These are phyloP conservation scores for Psilopogon haemacephalus DNA, from an alignment of 2,113 vertebrate species.

Conservation along the genomic window DNA sequence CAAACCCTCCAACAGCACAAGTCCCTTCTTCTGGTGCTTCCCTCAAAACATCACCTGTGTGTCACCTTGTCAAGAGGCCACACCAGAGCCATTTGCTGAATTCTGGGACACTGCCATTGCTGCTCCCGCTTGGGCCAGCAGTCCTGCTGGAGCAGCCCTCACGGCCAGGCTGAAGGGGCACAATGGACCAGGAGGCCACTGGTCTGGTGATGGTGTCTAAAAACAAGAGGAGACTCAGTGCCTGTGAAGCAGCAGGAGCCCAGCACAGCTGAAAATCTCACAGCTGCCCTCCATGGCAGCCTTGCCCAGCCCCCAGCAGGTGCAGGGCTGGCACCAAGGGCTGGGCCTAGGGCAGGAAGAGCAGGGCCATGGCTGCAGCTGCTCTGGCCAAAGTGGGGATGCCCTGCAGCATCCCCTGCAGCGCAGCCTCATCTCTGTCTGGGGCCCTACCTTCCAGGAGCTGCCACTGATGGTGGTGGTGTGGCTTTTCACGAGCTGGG, in stretches of 20 bases:
- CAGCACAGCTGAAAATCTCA: accelerated
- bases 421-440: background rate
- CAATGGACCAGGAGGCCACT: accelerated
- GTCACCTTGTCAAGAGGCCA: background rate
- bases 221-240: background rate
- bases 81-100: accelerated
- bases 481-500: background rate
- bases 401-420: accelerated
- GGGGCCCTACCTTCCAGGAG: accelerated
- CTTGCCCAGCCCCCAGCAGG: accelerated
- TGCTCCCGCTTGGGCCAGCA: accelerated
- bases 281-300: background rate
- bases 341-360: accelerated
- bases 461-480: background rate
- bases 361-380: accelerated
- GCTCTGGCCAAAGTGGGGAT: background rate
- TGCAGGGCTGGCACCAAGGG: accelerated
- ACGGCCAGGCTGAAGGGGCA: no score
- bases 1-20: background rate
- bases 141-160: background rate
- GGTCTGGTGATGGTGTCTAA: background rate
- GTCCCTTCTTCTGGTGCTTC: background rate
- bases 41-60: background rate
- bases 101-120: accelerated
- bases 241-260: background rate